Base-by-base conservation (phyloP, 2,888 invertebrate genomes). In the Galeruca laticollis region DNA sequence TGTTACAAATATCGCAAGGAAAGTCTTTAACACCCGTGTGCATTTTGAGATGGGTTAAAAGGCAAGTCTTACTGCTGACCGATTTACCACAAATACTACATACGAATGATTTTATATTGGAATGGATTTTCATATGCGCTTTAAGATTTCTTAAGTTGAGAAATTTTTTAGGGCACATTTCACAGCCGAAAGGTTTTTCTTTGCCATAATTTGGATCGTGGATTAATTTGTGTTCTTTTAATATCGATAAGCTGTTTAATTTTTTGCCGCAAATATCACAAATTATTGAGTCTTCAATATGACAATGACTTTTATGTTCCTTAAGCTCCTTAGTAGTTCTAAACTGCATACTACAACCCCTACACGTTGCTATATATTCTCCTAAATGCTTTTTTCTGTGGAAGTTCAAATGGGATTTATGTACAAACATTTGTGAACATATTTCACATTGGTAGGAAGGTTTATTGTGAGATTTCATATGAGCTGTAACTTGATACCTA, bases 381-480 rank as follows among this genome's bases (percentile, higher is more conserved):
- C 88, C 87, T 0, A 87, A 86, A 78, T 91, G 91, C n/a, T 89
- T 85, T 1, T 87, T 84, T 0, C 86, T 82, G 76, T 92, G 91
- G 0, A 88, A 86, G 52, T 88, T 89, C 70, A 91, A 79, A 73
- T 90, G 89, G 70, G 89, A 89, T 73, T 89, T 88, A 52, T 89
- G 89, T 0, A 89, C 86, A 75, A 90, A 88, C 76, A 88, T 89
- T 76, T 88, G 89, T 0, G 89, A 88, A 73, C 91, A 91, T 0
- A 88, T 84, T 0, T 88, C 86, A 73, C 91, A 90, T 0, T 89
- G 85, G 69, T 88, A 89, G 59, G 87, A 88, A 13, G 89, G 88
- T 0, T 88, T 88, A 43, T 87, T 87, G 73, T 90, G 90, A 57
- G 87, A 87, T 5, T 86, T 82, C 85, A 88, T 87, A 75, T 89